Percentiles rank a stretch among this genome's conserved stretches.
phyloP scores from a whole-genome alignment of 2,113 vertebrate genomes.

The Furnarius figulus region DNA sequence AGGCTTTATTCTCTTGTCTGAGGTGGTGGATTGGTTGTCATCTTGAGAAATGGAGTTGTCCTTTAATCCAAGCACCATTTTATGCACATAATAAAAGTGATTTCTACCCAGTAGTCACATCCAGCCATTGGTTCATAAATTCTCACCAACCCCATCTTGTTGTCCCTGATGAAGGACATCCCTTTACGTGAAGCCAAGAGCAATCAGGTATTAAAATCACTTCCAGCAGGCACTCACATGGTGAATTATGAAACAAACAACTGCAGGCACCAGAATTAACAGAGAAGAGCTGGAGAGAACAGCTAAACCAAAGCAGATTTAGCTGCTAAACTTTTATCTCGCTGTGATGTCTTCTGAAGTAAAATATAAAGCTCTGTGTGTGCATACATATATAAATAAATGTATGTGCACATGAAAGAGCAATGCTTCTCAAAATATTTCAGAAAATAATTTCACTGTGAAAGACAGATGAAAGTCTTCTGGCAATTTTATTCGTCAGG shows the following conservation, averaged over 20 bases:
- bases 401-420: neutral
- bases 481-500: neutral
- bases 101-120: constrained; percentile 53
- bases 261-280: neutral
- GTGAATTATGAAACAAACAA: constrained; percentile 28
- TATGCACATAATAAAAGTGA: constrained; percentile 65
- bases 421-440: neutral
- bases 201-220: constrained; percentile 40
- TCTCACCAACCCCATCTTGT: neutral
- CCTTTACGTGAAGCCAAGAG: constrained; percentile 9
- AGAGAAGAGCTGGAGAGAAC: neutral
- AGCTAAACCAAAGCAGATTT: neutral
- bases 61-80: constrained; percentile 58
- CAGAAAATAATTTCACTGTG: neutral
- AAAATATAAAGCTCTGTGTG: neutral
- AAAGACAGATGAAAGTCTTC: constrained; percentile 18
- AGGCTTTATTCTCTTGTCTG: neutral
- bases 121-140: constrained; percentile 51
- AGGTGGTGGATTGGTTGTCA: neutral
- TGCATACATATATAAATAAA: neutral
- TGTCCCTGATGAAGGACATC: constrained; percentile 51
- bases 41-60: constrained; percentile 36
- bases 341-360: neutral
- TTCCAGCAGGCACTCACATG: neutral
- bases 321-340: neutral